phyloP scores from a whole-genome alignment of 2,888 invertebrate genomes.

The Eumerus sabulonum region DNA sequence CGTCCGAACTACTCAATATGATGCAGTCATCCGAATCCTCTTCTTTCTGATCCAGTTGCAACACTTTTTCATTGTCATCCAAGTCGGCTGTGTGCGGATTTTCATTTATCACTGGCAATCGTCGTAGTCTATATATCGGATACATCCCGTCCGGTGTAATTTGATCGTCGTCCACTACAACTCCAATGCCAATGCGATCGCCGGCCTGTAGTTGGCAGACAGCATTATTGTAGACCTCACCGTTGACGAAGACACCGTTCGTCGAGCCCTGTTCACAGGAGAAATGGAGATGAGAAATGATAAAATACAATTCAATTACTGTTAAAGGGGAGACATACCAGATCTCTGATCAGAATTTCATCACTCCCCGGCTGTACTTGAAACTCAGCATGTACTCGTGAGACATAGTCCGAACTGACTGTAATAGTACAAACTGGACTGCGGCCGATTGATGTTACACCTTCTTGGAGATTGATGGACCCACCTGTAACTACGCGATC shows the following conservation, averaged over 20 bases:
- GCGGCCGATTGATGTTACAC: slow-evolving; percentile 73
- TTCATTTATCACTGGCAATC: slow-evolving; percentile 49
- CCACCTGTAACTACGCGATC: slow-evolving; percentile 69
- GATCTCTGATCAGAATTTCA: slow-evolving; percentile 69
- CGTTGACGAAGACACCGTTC: slow-evolving; percentile 76
- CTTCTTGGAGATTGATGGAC: slow-evolving; percentile 68
- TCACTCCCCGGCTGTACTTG: slow-evolving; percentile 62
- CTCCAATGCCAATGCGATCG: slow-evolving; percentile 73
- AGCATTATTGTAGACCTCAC: slow-evolving; percentile 9
- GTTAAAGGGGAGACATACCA: slow-evolving; percentile 71
- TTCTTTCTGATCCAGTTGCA: not conserved
- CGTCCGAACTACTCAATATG: slow-evolving; percentile 4
- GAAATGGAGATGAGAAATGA: too few relatives aligned
- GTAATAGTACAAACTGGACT: slow-evolving; percentile 65
- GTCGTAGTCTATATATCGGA: slow-evolving; percentile 72
- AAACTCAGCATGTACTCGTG: slow-evolving; percentile 74
- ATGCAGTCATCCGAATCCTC: not conserved
- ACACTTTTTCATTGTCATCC: too few relatives aligned
- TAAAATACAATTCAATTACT: not conserved
- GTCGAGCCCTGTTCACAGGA: slow-evolving; percentile 70
- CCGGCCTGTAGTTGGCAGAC: slow-evolving; percentile 40
- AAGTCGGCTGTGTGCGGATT: not conserved
- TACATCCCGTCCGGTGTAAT: slow-evolving; percentile 44
- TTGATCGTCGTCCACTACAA: slow-evolving; percentile 43
- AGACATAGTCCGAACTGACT: slow-evolving; percentile 70